Evolutionary conservation across 2,113 vertebrate genomes (phyloP), one percentile per base, ranked within the genome.

Genomic region (Ictalurus furcatus): DNA sequence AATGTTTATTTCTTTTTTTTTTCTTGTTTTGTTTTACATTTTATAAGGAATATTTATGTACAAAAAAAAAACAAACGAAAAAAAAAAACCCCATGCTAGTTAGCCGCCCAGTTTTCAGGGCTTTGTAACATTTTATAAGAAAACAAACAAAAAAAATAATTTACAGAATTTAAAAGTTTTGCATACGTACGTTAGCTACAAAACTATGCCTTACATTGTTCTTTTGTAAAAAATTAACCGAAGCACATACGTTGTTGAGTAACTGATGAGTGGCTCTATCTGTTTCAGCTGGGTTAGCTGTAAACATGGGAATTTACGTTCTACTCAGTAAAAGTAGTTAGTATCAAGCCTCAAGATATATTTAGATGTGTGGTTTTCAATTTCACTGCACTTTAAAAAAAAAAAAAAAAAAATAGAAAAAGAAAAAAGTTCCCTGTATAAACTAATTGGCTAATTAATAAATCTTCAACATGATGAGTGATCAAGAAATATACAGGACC

Each of bases 31-130:
- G 44, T 82, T 94, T 93, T 92, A 92, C 93, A 93, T 95, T 96
- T 95, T 96, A 93, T 95, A 96, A 94, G 92, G 93, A 94, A 94
- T 96, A 95, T 96, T 95, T 95, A 95, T 96, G 95, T 96, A 96
- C 44, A 87, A 79, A 86, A 94, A 86, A 92, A 94, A 40, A 40
- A 40, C 40, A 94, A 90, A 92, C 93, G 1, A 34, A 34, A 34
- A 34, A 34, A 34, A 40, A 40, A 40, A 1, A 94, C 89, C 92
- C 93, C 93, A 93, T 93, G 92, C 91, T 93, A 94, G 89, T 88
- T 92, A 93, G 90, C 48, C 16, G 89, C 94, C 93, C 94, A 94
- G 93, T 94, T 96, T 95, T 92, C 93, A 93, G 94, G 94, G 94
- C 93, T 92, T 90, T 91, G 91, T 93, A 89, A 94, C 91, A 91